A percentile compares a stretch with the other conserved stretches of the same genome.
These are phyloP conservation scores for Phortica okadai DNA, from an alignment of 2,888 invertebrate genomes.

Conservation along the genomic window DNA sequence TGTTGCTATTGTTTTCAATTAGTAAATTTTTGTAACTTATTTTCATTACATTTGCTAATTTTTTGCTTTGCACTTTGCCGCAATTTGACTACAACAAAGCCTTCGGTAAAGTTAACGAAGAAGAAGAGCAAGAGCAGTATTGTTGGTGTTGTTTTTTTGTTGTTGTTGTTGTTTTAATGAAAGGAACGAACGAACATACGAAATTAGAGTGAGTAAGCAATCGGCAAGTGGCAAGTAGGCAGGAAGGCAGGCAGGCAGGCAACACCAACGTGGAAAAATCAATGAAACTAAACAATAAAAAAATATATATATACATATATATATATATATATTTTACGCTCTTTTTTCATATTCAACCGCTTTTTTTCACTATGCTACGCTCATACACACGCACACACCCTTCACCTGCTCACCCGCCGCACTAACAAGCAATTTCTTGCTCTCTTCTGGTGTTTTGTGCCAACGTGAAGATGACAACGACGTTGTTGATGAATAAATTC, in stretches of 20 bases:
- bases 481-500: neutral
- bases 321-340: conserved; percentile 6
- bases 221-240: too few relatives aligned
- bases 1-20: neutral
- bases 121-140: neutral
- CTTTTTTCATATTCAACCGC: conserved; percentile 29
- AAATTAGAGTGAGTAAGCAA: too few relatives aligned
- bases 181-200: neutral
- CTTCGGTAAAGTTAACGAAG: neutral
- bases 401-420: conserved; percentile 22
- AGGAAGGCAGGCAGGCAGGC: conserved; percentile 28
- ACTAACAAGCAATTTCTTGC: conserved; percentile 51
- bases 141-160: neutral
- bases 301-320: conserved; percentile 33
- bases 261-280: conserved; percentile 65
- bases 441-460: neutral
- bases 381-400: conserved; percentile 1
- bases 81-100: neutral
- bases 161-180: conserved; percentile 4
- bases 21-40: conserved; percentile 9
- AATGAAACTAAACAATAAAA: conserved; percentile 58
- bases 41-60: neutral
- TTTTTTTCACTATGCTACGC: conserved; percentile 19
- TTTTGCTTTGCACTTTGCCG: neutral
- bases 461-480: neutral